phyloP scores from a whole-genome alignment of 2,888 invertebrate species.

The Pyrocoelia pectoralis region DNA sequence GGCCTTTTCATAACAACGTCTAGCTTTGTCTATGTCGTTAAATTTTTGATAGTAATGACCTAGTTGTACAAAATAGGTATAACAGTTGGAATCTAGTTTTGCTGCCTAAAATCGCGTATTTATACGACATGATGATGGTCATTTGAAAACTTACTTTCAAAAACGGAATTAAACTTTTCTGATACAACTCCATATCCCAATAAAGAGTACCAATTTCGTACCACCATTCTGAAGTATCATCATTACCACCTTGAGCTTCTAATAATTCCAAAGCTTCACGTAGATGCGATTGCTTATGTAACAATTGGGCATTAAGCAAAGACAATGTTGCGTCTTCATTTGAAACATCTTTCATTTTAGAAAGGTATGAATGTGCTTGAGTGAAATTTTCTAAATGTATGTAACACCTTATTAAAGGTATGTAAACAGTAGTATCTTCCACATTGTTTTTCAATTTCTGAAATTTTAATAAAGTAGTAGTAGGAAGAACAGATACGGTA shows the following conservation, averaged over 20 bases:
- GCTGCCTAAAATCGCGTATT: slow-evolving; percentile 61
- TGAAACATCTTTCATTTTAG: slow-evolving; percentile 50
- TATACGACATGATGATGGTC: background rate
- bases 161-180: slow-evolving; percentile 69
- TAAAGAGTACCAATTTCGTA: slow-evolving; percentile 68
- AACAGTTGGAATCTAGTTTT: slow-evolving; percentile 77
- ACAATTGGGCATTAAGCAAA: slow-evolving; percentile 63
- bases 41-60: slow-evolving; percentile 76
- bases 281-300: slow-evolving; percentile 63
- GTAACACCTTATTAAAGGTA: slow-evolving; percentile 45
- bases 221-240: slow-evolving; percentile 63
- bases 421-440: slow-evolving; percentile 9
- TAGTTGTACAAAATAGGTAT: slow-evolving; percentile 76
- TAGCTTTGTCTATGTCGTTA: slow-evolving; percentile 76
- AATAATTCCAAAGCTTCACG: slow-evolving; percentile 66
- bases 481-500: background rate
- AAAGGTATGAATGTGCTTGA: slow-evolving; percentile 54
- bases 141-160: slow-evolving; percentile 60
- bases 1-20: slow-evolving; percentile 86
- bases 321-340: slow-evolving; percentile 44
- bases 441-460: slow-evolving; percentile 21
- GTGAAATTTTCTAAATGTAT: slow-evolving; percentile 57
- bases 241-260: slow-evolving; percentile 53
- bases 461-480: background rate
- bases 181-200: slow-evolving; percentile 66